These are phyloP conservation scores for Dascillus cervinus DNA, from an alignment of 2,888 invertebrate genomes.

Conservation along the genomic window DNA sequence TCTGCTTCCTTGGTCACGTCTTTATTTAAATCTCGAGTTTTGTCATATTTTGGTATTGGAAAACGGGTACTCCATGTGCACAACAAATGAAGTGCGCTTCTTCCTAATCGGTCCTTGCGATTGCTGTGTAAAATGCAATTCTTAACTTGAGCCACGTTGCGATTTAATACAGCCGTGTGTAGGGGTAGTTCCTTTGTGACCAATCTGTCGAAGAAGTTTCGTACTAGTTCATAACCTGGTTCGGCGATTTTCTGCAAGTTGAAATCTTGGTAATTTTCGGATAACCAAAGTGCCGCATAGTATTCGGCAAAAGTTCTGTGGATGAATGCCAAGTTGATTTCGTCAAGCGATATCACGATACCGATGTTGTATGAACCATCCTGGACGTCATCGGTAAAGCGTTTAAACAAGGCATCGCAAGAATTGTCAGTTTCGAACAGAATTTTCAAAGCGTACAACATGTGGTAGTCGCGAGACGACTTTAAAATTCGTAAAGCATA, in stretches of 20 bases:
- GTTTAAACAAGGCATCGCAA: too few species aligned
- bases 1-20: too few species aligned
- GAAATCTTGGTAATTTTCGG: neutral
- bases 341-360: neutral
- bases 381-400: neutral
- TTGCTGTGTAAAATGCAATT: too few species aligned
- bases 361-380: neutral
- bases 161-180: neutral
- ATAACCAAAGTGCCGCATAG: neutral
- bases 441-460: conserved; percentile 3
- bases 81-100: neutral
- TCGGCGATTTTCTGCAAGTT: neutral
- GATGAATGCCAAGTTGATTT: neutral
- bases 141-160: too few species aligned
- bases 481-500: neutral
- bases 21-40: too few species aligned
- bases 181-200: neutral
- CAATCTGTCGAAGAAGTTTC: neutral
- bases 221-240: neutral
- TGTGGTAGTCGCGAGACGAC: conserved; percentile 1
- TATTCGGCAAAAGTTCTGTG: neutral
- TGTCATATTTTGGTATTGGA: too few species aligned
- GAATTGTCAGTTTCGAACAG: conserved; percentile 1
- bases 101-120: too few species aligned
- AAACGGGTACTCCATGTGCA: neutral